Base-by-base conservation (phyloP, 53 echinoderm and acorn worm genomes). In the Zoroaster sp. region DNA sequence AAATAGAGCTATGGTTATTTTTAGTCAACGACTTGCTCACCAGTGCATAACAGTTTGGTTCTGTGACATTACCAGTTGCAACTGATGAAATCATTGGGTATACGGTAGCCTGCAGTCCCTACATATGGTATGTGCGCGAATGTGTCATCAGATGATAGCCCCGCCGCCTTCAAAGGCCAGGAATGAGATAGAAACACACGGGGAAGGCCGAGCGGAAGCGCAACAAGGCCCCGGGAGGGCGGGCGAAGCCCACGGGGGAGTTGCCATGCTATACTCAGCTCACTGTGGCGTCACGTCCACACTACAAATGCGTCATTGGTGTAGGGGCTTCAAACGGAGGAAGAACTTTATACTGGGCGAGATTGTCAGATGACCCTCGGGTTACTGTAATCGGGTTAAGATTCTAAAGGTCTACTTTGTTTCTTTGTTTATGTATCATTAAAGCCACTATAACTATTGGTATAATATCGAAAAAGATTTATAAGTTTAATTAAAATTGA, bases 151-250 rank as follows among this genome's bases (percentile, higher is more conserved):
- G 59, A 17, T 37, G 41, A 40, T 79, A n/a, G 40, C 15, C 67
- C 39, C 42, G 82, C 40, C 37, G 40, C 66, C 82, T 66, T 82
- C 68, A 82, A 82, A 82, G 68, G 82, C 66, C 67, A 82, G 66
- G 67, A 43, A 63, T 67, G 81, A 82, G 67, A 34, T 43, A 39
- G 25, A 43, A 36, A n/a, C 74, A 35, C 40, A 28, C 4, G 38
- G 79, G 79, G 65, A 39, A 79, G 39, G 79, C 32, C 3, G 40
- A 0, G 40, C 40, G 55, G 79, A 79, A 82, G 68, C 66, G 82
- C 77, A 77, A 20, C 66, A 11, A 13, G 82, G 66, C 78, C 78
- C 78, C 78, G 59, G 78, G 78, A 59, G 78, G 59, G 59, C 55
- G 15, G 37, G 63, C 55, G 53, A 36, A 39, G 23, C 10, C 54